Evolutionary conservation across 2,888 invertebrate genomes (phyloP).

Genomic region (Dasypogon diadema): DNA sequence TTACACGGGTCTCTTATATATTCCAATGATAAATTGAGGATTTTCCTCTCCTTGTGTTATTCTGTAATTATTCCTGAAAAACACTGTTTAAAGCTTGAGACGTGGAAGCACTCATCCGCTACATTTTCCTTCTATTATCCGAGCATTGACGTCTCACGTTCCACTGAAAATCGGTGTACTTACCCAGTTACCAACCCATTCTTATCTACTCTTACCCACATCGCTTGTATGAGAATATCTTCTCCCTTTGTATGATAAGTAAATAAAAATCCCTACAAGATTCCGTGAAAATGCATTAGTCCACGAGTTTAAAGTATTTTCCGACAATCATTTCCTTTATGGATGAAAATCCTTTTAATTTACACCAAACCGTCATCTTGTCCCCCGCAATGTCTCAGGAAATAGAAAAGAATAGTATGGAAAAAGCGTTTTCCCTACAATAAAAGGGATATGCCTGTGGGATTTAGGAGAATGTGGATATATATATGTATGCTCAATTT

Average conservation of each 20-base stretch:
- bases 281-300: constrained; percentile 30
- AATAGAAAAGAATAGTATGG: constrained; percentile 26
- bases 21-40: constrained; percentile 13
- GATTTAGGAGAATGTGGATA: constrained; percentile 20
- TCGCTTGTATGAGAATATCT: background rate
- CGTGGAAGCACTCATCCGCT: constrained; percentile 38
- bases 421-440: background rate
- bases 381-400: constrained; percentile 18
- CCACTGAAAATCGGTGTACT: background rate
- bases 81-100: constrained; percentile 19
- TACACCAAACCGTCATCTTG: constrained; percentile 18
- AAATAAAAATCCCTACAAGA: background rate
- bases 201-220: background rate
- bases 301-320: constrained; percentile 42
- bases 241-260: background rate
- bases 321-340: constrained; percentile 45
- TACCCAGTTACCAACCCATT: background rate
- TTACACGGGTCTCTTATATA: background rate
- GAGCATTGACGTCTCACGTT: constrained; percentile 49
- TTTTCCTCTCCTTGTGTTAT: constrained; percentile 29
- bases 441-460: constrained; percentile 35
- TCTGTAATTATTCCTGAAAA: constrained; percentile 21
- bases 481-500: background rate
- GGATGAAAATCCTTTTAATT: constrained; percentile 43
- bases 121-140: constrained; percentile 52